Conservation (phyloP, 2,113 vertebrate genomes). For the Stigmatopora argus region DNA sequence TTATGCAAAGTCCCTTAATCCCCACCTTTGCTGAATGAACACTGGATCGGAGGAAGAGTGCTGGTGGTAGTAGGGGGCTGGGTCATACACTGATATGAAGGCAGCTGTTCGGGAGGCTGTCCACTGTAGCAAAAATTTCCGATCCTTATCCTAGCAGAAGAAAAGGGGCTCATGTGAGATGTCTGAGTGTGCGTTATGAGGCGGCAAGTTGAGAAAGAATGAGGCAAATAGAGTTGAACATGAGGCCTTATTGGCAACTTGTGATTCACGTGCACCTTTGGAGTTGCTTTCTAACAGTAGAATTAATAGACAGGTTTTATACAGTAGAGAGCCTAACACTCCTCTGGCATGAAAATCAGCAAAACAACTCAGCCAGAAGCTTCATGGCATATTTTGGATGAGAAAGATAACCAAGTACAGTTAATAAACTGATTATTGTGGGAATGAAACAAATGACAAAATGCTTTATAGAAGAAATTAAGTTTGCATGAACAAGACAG, state of each 20-base stretch:
- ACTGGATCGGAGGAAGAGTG: conserved; percentile 68
- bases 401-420: background rate
- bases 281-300: conserved; percentile 51
- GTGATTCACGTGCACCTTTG: conserved; percentile 57
- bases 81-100: conserved; percentile 91
- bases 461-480: conserved; percentile 52
- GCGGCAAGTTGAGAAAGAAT: conserved; percentile 26
- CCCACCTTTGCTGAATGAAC: conserved; percentile 97
- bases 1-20: conserved; percentile 99
- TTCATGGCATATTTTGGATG: background rate
- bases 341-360: background rate
- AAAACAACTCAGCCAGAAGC: conserved; percentile 6
- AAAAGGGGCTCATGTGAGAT: conserved; percentile 37
- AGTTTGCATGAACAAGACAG: conserved; percentile 44
- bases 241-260: conserved; percentile 27
- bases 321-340: conserved; percentile 12
- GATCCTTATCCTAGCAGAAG: conserved; percentile 43
- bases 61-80: conserved; percentile 73
- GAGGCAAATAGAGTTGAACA: conserved; percentile 38
- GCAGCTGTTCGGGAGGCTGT: conserved; percentile 69
- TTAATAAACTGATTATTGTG: conserved; percentile 44
- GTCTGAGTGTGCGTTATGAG: conserved; percentile 34
- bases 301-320: conserved; percentile 49
- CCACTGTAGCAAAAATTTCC: conserved; percentile 52
- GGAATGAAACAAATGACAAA: conserved; percentile 48